These are phyloP conservation scores for Nemotelus pantherinus DNA, from an alignment of 2,888 invertebrate genomes.

Conservation along the genomic window DNA sequence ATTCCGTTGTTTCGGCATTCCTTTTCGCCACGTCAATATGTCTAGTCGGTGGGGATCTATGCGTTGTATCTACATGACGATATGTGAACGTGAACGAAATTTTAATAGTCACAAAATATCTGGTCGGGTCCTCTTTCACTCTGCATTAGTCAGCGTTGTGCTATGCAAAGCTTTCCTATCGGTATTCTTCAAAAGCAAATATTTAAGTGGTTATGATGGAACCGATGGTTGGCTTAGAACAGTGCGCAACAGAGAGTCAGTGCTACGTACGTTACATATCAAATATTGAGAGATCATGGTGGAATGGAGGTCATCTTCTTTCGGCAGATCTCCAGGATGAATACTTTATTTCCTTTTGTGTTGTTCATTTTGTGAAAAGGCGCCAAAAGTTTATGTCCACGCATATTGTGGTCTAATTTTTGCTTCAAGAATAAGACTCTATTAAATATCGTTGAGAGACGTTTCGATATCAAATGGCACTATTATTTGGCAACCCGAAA, in stretches of 20 bases:
- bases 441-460: no score
- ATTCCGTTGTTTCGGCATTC: not conserved
- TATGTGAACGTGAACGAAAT: conserved; percentile 37
- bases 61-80: conserved; percentile 7
- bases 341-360: not conserved
- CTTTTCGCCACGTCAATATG: not conserved
- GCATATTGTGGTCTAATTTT: no score
- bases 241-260: not conserved
- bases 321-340: not conserved
- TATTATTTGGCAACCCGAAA: no score
- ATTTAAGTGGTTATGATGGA: not conserved
- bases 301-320: not conserved
- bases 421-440: no score
- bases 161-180: conserved; percentile 21
- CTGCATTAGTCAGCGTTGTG: conserved; percentile 1
- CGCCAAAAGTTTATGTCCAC: no score
- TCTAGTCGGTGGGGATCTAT: not conserved
- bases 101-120: conserved; percentile 35
- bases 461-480: no score
- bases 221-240: not conserved
- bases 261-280: not conserved
- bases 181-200: not conserved
- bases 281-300: not conserved
- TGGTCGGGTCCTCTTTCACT: not conserved
- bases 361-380: not conserved